Evolutionary conservation across 2,888 invertebrate species (phyloP).

Genomic region (Euproctis similis): DNA sequence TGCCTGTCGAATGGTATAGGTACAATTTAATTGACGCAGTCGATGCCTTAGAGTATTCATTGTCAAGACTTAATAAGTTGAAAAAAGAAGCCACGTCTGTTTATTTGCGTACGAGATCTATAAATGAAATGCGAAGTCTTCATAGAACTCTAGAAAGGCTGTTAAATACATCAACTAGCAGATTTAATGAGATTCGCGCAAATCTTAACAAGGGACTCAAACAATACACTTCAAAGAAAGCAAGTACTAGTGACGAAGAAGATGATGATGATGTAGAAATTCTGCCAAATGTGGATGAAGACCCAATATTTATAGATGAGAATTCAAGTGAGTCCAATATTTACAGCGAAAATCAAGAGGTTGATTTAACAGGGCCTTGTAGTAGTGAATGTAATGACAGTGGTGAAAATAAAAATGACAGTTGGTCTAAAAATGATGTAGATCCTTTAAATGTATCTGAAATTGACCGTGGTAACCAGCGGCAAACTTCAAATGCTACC

Average conservation of each 20-base stretch:
- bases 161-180: conserved; percentile 68
- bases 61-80: conserved; percentile 65
- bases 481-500: conserved; percentile 4
- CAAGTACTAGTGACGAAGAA: conserved; percentile 21
- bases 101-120: conserved; percentile 59
- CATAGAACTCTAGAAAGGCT: conserved; percentile 74
- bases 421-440: conserved; percentile 8
- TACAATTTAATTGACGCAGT: conserved; percentile 75
- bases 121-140: conserved; percentile 68
- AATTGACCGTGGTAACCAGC: conserved; percentile 6
- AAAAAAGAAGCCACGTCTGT: conserved; percentile 63
- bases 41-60: conserved; percentile 74
- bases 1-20: conserved; percentile 76
- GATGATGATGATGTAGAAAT: conserved; percentile 62
- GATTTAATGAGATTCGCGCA: conserved; percentile 72
- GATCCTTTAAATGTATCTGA: conserved; percentile 11
- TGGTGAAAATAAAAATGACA: conserved; percentile 38
- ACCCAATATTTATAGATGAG: conserved; percentile 71
- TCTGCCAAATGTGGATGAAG: conserved; percentile 49
- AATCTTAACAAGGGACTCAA: conserved; percentile 74
- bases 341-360: conserved; percentile 43
- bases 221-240: conserved; percentile 58
- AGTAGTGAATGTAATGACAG: conserved; percentile 71
- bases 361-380: conserved; percentile 52
- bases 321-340: conserved; percentile 59